These are phyloP conservation scores for Austrolebias charrua DNA, from an alignment of 2,797 vertebrate genomes.

Conservation along the genomic window DNA sequence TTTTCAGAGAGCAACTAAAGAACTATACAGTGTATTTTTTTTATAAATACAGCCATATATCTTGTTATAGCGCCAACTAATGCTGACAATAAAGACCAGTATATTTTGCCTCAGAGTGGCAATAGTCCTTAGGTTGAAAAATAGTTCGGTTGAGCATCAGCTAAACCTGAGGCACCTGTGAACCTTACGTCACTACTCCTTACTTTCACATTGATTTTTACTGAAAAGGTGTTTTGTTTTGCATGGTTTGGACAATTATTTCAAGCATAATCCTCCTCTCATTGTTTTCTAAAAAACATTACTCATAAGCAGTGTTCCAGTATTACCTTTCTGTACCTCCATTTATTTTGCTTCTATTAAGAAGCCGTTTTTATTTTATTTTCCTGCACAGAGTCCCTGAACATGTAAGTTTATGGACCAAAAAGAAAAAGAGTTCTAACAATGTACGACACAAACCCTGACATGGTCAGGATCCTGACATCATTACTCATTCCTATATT, in stretches of 20 bases:
- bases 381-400: slow-evolving; percentile 18
- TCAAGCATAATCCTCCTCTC: slow-evolving; percentile 11
- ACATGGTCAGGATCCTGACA: slow-evolving; percentile 13
- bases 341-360: slow-evolving; percentile 33
- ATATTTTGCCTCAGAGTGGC: slow-evolving; percentile 46
- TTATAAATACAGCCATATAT: too few relatives aligned
- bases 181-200: slow-evolving; percentile 25
- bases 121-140: slow-evolving; percentile 27
- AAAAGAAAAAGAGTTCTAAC: slow-evolving; percentile 13
- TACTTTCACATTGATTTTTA: slow-evolving; percentile 20
- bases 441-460: slow-evolving; percentile 29
- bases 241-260: slow-evolving; percentile 18
- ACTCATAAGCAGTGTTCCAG: slow-evolving; percentile 36
- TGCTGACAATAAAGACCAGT: slow-evolving; percentile 32
- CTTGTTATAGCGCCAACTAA: slow-evolving; percentile 44
- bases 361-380: slow-evolving; percentile 22
- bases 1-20: slow-evolving; percentile 39
- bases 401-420: neutral
- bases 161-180: slow-evolving; percentile 1
- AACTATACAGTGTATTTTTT: slow-evolving; percentile 58
- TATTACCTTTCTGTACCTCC: slow-evolving; percentile 19
- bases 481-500: slow-evolving; percentile 44
- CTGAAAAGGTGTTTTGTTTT: slow-evolving; percentile 28
- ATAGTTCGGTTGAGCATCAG: slow-evolving; percentile 25
- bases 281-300: slow-evolving; percentile 22